phyloP scores from a whole-genome alignment of 1,140 invertebrate genomes.

The Drosophila tsacasi region DNA sequence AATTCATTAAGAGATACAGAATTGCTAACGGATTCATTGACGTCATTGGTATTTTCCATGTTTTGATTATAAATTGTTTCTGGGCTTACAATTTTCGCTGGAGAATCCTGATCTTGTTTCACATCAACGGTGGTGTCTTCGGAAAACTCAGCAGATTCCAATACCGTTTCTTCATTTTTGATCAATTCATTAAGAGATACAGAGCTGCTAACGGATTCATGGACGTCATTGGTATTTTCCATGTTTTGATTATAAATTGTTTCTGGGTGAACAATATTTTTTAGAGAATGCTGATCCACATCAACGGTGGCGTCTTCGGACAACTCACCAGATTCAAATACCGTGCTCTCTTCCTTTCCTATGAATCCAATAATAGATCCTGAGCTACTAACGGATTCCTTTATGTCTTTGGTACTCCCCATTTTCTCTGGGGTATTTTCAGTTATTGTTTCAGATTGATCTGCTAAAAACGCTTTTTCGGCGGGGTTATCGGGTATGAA shows the following conservation, averaged over 20 bases:
- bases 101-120: neutral
- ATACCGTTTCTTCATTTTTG: neutral
- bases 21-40: too few species aligned
- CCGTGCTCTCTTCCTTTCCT: too few species aligned
- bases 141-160: constrained; percentile 8
- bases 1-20: too few species aligned
- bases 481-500: too few species aligned
- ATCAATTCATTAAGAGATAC: neutral
- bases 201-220: neutral
- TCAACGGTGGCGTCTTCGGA: neutral
- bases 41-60: too few species aligned
- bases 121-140: neutral
- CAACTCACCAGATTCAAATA: constrained; percentile 7
- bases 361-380: too few species aligned
- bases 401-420: too few species aligned
- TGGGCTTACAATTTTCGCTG: too few species aligned
- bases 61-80: too few species aligned
- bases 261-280: neutral
- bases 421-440: neutral
- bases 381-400: too few species aligned
- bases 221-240: neutral
- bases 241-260: neutral
- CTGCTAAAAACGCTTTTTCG: neutral
- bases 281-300: neutral
- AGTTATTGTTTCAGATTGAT: neutral